Conservation (phyloP, 2,113 vertebrate species). For the Natator depressus region DNA sequence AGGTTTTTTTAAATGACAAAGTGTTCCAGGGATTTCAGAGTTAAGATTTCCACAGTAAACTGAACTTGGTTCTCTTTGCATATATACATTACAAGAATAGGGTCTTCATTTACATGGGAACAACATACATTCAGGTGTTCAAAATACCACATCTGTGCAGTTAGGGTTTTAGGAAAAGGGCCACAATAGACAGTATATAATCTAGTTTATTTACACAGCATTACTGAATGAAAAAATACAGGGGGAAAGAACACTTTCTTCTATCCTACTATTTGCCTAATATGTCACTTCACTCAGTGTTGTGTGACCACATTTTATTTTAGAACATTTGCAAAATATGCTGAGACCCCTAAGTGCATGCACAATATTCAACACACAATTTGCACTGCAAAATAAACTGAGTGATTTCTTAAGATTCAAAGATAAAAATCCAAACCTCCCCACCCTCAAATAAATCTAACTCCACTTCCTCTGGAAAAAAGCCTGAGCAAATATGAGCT, state of each 20-base stretch:
- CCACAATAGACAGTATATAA: background rate
- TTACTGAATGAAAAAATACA: background rate
- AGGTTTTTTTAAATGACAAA: background rate
- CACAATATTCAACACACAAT: background rate
- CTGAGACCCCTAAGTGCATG: background rate
- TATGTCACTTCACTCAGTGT: background rate
- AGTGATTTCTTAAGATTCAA: background rate
- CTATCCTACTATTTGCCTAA: background rate
- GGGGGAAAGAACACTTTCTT: background rate
- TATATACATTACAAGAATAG: background rate
- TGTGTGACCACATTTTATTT: fast-evolving
- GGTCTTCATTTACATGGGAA: background rate
- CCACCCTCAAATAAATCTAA: background rate
- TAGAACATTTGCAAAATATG: background rate
- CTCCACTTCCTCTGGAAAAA: background rate
- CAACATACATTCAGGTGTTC: background rate
- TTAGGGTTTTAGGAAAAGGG: background rate
- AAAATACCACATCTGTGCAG: background rate
- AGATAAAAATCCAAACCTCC: background rate
- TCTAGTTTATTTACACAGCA: background rate
- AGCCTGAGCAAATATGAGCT: background rate
- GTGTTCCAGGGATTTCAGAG: background rate
- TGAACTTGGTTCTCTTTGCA: background rate
- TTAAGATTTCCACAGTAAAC: background rate
- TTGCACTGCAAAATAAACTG: background rate